These are phyloP conservation scores for Corythoichthys haematopterus DNA, from an alignment of 2,113 vertebrate species.

Conservation along the genomic window DNA sequence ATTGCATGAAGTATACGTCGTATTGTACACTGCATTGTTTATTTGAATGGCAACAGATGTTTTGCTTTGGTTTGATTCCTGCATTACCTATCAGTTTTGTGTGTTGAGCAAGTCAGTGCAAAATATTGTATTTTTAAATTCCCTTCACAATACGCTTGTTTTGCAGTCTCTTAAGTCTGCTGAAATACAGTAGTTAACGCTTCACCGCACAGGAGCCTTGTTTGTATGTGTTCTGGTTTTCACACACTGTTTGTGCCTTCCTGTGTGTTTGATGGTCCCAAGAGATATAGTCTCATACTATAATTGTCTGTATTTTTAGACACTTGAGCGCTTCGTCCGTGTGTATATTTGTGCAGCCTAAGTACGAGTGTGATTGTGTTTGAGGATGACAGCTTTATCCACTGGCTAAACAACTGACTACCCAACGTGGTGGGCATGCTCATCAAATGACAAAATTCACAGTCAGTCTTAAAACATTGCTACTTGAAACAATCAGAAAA, in stretches of 20 bases:
- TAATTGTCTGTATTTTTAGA: constrained; percentile 6
- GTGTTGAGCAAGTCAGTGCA: background rate
- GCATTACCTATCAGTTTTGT: background rate
- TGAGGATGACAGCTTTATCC: constrained; percentile 29
- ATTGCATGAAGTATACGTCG: background rate
- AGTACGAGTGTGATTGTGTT: constrained; percentile 10
- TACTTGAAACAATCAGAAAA: too few species aligned
- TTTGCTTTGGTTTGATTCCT: constrained; percentile 2
- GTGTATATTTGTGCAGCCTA: background rate
- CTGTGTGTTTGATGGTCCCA: constrained; percentile 34
- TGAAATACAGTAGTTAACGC: constrained; percentile 16
- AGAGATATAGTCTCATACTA: constrained; percentile 28
- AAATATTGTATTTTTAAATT: constrained; percentile 27
- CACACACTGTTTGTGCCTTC: constrained; percentile 29
- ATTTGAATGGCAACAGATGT: constrained; percentile 7
- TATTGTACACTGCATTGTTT: background rate
- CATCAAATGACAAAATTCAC: too few species aligned
- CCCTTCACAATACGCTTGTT: constrained; percentile 32
- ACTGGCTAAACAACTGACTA: constrained; percentile 51
- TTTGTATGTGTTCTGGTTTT: constrained; percentile 25
- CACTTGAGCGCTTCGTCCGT: background rate
- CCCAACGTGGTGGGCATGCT: constrained; percentile 5
- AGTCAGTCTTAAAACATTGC: too few species aligned
- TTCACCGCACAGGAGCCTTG: constrained; percentile 27
- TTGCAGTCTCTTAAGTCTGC: constrained; percentile 42